Conservation (phyloP, 2,888 invertebrate genomes). For the Amphipoea lucens region DNA sequence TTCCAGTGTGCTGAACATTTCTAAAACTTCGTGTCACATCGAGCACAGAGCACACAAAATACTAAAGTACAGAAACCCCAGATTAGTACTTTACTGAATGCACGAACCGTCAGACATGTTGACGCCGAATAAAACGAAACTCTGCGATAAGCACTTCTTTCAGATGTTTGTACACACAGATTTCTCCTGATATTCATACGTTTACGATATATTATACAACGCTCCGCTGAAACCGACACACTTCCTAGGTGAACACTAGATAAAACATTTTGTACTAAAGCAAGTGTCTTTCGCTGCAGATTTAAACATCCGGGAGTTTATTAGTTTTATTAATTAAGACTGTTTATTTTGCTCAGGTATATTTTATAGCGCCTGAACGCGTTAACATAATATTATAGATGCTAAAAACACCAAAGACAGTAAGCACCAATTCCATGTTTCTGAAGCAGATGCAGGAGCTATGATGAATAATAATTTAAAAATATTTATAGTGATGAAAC, state of each 20-base stretch:
- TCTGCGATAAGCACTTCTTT: background rate
- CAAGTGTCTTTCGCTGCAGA: background rate
- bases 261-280: constrained; percentile 9
- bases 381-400: too few relatives aligned
- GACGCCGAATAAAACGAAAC: background rate
- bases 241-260: constrained; percentile 33
- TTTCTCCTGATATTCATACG: constrained; percentile 66
- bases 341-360: background rate
- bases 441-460: background rate
- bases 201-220: constrained; percentile 65
- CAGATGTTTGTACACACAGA: constrained; percentile 41
- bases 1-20: constrained; percentile 27
- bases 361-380: background rate
- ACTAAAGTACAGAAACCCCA: constrained; percentile 27
- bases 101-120: background rate
- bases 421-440: background rate
- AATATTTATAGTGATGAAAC: constrained; percentile 34
- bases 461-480: constrained; percentile 2
- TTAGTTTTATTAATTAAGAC: background rate
- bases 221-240: constrained; percentile 62
- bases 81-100: background rate
- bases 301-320: background rate
- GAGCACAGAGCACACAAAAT: background rate
- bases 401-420: background rate
- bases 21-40: constrained; percentile 27